Percentiles rank a stretch among this genome's conserved stretches.
Conservation (phyloP, 2,797 vertebrate genomes). For the Perodicticus potto region DNA sequence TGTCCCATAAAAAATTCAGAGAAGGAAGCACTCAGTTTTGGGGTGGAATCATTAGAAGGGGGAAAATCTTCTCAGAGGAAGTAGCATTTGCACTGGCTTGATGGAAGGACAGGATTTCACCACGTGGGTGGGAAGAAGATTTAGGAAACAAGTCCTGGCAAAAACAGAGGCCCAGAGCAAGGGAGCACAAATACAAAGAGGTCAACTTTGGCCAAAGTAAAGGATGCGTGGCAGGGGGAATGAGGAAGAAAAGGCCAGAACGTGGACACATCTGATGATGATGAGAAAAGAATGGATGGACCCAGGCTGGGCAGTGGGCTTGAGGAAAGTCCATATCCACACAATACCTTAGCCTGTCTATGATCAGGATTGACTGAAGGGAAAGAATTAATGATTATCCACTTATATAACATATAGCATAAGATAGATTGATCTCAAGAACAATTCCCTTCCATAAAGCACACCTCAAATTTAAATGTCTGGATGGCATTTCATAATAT, state of each 20-base stretch:
- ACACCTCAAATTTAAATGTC: conserved; percentile 40
- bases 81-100: neutral
- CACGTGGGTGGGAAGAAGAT: neutral
- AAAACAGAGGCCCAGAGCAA: neutral
- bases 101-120: conserved; percentile 21
- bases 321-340: neutral
- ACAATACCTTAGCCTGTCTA: neutral
- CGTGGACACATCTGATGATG: neutral
- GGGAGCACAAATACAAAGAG: neutral
- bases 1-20: conserved; percentile 38
- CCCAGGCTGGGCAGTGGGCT: neutral
- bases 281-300: neutral
- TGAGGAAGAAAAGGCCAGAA: neutral
- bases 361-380: neutral
- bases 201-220: conserved; percentile 23
- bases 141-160: neutral
- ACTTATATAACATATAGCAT: neutral
- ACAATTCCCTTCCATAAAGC: neutral
- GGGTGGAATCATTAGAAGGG: conserved; percentile 3
- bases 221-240: neutral
- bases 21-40: neutral
- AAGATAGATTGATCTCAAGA: neutral
- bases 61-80: conserved; percentile 15
- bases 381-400: neutral
- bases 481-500: conserved; percentile 12